Evolutionary conservation across 2,113 vertebrate genomes (phyloP), one percentile per base, ranked within the genome.

Genomic region (Ancistrus triradiatus): DNA sequence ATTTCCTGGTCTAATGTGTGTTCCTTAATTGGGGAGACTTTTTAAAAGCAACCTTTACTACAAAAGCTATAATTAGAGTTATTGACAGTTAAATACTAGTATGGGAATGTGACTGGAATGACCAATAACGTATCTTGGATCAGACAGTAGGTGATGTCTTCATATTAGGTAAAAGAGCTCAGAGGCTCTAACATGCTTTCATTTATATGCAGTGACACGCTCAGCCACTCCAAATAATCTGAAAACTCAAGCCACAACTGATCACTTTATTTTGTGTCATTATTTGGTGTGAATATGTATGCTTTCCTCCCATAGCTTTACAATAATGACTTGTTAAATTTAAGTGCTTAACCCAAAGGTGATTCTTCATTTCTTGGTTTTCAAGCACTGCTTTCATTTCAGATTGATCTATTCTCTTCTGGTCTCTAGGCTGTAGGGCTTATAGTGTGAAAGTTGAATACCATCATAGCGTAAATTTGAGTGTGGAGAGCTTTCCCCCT

Each of bases 391-490:
- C 43, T 49, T 22, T 33, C 52, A 57, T 66, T 49, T 58, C 38
- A 24, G n/a, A 40, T 9, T n/a, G 21, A 65, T 56, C 53, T 31
- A 43, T 49, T 18, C 27, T 66, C 53, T 59, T 66, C n/a, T 58
- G 44, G 33, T 66, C 44, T 38, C 15, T 50, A 22, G 8, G 44
- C 43, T 35, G 57, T 14, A 35, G 52, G 25, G 42, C n/a, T 44
- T 58, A 25, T 28, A 35, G 44, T 19, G 9, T 42, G 7, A 58
- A 46, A 21, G 22, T 43, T 49, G 64, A 66, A 66, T 50, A 66
- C 33, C 35, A 66, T 33, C 28, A 24, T 38, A 58, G 64, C 17
- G 17, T 66, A 59, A 58, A 66, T 59, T 53, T 59, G 64, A 58
- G 31, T 48, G 64, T 66, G 53, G 44, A 50, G 53, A 50, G 53